Conservation (phyloP, 2,888 invertebrate species). For the Amorpha juglandis region DNA sequence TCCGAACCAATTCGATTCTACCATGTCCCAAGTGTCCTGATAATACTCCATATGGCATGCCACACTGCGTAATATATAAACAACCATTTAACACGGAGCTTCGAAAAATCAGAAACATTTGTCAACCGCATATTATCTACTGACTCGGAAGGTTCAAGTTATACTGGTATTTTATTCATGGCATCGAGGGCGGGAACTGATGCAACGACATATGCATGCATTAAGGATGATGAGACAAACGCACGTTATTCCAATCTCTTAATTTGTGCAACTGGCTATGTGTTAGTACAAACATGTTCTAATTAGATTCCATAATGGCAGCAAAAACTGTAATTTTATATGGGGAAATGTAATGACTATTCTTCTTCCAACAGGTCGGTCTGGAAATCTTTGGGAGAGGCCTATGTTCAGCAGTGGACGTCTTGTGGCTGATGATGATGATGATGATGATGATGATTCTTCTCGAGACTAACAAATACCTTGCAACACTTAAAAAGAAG, state of each 20-base stretch:
- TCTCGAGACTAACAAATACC: no score
- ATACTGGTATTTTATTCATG: constrained; percentile 64
- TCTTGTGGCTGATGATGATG: no score
- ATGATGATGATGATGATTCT: no score
- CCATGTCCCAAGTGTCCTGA: constrained; percentile 77
- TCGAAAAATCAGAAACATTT: constrained; percentile 13
- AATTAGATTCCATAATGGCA: background rate
- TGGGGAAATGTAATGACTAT: background rate
- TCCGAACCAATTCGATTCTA: constrained; percentile 68
- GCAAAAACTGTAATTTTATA: background rate
- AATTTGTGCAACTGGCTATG: constrained; percentile 71
- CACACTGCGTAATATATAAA: constrained; percentile 67
- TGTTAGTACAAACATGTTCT: constrained; percentile 4
- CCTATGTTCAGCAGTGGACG: no score
- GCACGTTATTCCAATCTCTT: constrained; percentile 67
- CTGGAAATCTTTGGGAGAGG: no score
- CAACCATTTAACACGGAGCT: constrained; percentile 59
- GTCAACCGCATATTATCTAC: background rate
- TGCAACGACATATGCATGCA: constrained; percentile 82
- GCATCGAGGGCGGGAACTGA: constrained; percentile 72
- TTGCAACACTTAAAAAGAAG: no score
- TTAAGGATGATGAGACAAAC: constrained; percentile 78
- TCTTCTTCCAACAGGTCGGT: no score
- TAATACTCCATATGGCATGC: constrained; percentile 82
- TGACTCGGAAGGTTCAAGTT: constrained; percentile 43